Evolutionary conservation across 2,797 vertebrate genomes (phyloP).

Genomic region (Brachyalestes nurse): DNA sequence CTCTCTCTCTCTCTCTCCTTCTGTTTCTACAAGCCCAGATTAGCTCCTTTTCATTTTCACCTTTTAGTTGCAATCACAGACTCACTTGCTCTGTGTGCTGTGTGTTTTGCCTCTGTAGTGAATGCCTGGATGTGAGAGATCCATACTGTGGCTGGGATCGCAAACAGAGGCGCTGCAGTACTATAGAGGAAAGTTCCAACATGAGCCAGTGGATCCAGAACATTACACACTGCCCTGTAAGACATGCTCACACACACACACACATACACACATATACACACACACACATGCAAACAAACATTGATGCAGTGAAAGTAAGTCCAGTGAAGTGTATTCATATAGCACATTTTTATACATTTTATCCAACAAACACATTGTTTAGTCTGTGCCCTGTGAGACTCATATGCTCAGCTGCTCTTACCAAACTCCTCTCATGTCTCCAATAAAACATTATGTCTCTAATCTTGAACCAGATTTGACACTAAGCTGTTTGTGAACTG

Average conservation of each 20-base stretch:
- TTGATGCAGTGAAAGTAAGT: too few species aligned
- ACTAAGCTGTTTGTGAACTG: background rate
- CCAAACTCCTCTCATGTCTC: too few species aligned
- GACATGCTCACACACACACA: conserved; percentile 55
- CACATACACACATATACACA: conserved; percentile 18
- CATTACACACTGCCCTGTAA: conserved; percentile 90
- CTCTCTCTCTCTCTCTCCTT: background rate
- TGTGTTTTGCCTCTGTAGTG: conserved; percentile 63
- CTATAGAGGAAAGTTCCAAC: conserved; percentile 89
- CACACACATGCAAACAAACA: too few species aligned
- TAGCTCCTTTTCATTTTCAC: background rate
- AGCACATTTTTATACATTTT: too few species aligned
- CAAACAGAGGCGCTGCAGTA: conserved; percentile 88
- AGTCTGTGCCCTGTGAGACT: too few species aligned
- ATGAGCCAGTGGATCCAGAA: conserved; percentile 95
- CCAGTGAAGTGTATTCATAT: too few species aligned
- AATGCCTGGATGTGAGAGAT: conserved; percentile 91
- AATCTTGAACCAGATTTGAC: background rate
- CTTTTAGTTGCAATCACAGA: background rate
- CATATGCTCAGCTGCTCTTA: too few species aligned
- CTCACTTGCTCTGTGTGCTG: background rate
- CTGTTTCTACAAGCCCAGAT: background rate
- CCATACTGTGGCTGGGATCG: conserved; percentile 96
- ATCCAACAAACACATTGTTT: too few species aligned
- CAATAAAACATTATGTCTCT: background rate